Percentiles rank a stretch among this genome's conserved stretches.
phyloP scores from a whole-genome alignment of 2,888 invertebrate species.

The Spilosoma lubricipeda region DNA sequence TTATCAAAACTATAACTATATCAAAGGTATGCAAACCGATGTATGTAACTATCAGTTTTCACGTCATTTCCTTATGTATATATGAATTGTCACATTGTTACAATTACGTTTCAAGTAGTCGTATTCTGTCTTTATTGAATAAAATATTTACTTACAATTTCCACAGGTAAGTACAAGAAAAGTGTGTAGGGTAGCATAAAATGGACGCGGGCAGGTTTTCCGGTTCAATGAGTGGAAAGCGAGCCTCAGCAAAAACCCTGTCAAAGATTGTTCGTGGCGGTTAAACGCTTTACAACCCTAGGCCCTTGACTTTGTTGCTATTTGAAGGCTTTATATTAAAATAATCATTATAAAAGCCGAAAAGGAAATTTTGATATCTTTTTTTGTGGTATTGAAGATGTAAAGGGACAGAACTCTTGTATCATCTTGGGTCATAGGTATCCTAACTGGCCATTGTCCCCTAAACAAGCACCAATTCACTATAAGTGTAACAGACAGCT shows the following conservation, averaged over 20 bases:
- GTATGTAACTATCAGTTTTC: not conserved
- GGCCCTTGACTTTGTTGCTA: constrained; percentile 28
- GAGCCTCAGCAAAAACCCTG: constrained; percentile 55
- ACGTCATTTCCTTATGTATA: not conserved
- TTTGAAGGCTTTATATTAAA: constrained; percentile 13
- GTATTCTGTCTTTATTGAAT: not conserved
- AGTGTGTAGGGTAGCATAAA: constrained; percentile 26
- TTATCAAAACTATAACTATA: no score
- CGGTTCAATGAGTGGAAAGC: constrained; percentile 51
- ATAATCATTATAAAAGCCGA: constrained; percentile 17
- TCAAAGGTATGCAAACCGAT: no score
- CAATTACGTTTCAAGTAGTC: not conserved
- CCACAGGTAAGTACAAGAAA: constrained; percentile 10
- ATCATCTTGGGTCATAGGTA: no score
- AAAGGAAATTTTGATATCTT: not conserved
- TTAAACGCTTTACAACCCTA: constrained; percentile 31
- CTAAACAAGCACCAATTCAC: no score
- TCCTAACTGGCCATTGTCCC: no score
- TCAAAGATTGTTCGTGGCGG: constrained; percentile 59
- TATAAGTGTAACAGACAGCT: no score
- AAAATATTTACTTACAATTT: not conserved
- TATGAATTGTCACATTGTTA: not conserved
- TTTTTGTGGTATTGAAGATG: not conserved
- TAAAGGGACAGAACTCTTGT: no score
- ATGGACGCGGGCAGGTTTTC: constrained; percentile 48